Evolutionary conservation across 2,113 vertebrate genomes (phyloP), one percentile per base, ranked within the genome.

Genomic region (Morone chrysops): DNA sequence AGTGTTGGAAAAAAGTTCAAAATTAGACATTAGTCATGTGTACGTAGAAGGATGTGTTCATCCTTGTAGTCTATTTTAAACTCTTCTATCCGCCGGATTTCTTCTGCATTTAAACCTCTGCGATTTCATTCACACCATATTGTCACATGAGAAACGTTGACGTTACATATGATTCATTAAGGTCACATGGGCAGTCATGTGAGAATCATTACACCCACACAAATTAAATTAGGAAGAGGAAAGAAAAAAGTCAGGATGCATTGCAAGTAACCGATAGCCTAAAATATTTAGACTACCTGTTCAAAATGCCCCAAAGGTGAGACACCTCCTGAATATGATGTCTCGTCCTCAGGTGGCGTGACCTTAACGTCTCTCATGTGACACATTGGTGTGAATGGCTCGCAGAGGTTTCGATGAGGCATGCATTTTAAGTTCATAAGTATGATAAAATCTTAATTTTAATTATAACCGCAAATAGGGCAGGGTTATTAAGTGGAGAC

Each of bases 251-350:
- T 82, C 8, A 45, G 53, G 36, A 50, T 57, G 56, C 47, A 59
- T 70, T 14, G 5, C 3, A 40, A 20, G 38, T 38, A 77, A 68
- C 62, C 6, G 9, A 5, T 48, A 20, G 63, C 53, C 63, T 78
- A n/a, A 56, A 74, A 80, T 82, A 82, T 78, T 83, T 22, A 70
- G 47, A 31, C 12, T 2, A 72, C 70, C 40, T 68, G 56, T 48
- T 76, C 36, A 53, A 54, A 70, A 62, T 63, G 69, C 13, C 54
- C 38, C 13, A 22, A 53, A 53, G 54, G 25, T 36, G 10, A 65
- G 18, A 68, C 31, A 5, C 12, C 45, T 12, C 47, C 12, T 48
- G 13, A 72, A 77, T 77, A 43, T 20, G 18, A 62, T 54, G 13
- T 22, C 18, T 70, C 18, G 31, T 25, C 20, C 40, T 17, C 68